A percentile compares a stretch with the other conserved stretches of the same genome.
phyloP scores from a whole-genome alignment of 2,113 vertebrate genomes.

The Nothoprocta pentlandii region DNA sequence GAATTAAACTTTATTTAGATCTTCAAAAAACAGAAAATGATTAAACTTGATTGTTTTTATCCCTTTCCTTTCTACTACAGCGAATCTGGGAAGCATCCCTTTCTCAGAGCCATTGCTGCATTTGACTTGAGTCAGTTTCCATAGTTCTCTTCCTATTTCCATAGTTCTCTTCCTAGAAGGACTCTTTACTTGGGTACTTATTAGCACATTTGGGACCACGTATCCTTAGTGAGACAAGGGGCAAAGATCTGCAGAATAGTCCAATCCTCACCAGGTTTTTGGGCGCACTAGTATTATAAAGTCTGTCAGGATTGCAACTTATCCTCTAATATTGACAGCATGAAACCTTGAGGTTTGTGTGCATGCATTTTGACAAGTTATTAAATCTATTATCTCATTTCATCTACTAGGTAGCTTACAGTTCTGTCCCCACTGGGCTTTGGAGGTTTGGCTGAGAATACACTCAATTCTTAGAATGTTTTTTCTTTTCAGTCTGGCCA shows the following conservation, averaged over 20 bases:
- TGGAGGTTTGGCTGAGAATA: background rate
- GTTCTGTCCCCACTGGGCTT: background rate
- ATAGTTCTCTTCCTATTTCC: background rate
- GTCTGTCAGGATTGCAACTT: background rate
- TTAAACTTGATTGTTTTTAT: background rate
- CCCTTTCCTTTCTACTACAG: background rate
- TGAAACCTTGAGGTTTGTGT: conserved; percentile 12
- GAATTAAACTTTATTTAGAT: background rate
- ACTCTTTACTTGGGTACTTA: background rate
- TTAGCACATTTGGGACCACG: background rate
- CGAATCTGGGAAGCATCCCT: background rate
- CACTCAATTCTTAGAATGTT: background rate
- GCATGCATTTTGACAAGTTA: conserved; percentile 16
- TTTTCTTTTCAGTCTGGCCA: background rate
- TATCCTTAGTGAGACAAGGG: conserved; percentile 16
- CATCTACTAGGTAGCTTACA: conserved; percentile 51
- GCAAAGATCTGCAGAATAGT: background rate
- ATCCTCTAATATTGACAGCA: conserved; percentile 12
- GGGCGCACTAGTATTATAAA: background rate
- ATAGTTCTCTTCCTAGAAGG: background rate
- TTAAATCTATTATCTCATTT: conserved; percentile 51
- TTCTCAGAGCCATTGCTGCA: background rate
- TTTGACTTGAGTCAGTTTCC: background rate
- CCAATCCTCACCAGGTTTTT: conserved; percentile 18
- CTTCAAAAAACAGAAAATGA: background rate